A percentile compares a stretch with the other conserved stretches of the same genome.
These are phyloP conservation scores for Otus sunia DNA, from an alignment of 2,113 vertebrate genomes.

Conservation along the genomic window DNA sequence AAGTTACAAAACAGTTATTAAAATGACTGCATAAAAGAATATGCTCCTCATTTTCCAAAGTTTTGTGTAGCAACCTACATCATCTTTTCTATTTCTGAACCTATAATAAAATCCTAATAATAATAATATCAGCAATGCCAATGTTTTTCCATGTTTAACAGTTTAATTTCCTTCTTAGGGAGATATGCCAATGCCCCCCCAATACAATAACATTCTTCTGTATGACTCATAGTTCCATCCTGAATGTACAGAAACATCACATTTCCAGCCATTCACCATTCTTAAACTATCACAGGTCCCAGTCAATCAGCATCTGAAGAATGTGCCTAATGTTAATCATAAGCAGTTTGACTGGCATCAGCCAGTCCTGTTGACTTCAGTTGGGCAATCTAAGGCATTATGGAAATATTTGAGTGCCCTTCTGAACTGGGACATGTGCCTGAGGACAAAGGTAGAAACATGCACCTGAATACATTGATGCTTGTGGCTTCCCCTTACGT, in stretches of 20 bases:
- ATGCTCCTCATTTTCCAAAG: background rate
- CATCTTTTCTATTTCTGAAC: background rate
- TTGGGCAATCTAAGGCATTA: background rate
- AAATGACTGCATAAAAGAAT: background rate
- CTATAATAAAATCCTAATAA: background rate
- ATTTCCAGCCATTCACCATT: background rate
- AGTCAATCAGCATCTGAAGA: background rate
- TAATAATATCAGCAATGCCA: background rate
- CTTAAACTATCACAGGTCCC: background rate
- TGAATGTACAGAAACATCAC: background rate
- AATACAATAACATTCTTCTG: fast-evolving
- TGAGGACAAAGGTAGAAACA: slow-evolving; percentile 12
- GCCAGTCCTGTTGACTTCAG: background rate
- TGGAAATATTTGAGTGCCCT: slow-evolving; percentile 12
- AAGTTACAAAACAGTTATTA: background rate
- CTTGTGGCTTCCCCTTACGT: background rate
- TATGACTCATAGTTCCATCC: background rate
- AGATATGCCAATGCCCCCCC: background rate
- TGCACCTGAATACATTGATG: background rate
- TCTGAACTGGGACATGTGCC: background rate
- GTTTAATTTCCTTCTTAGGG: background rate
- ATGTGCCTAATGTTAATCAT: background rate
- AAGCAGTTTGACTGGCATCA: background rate
- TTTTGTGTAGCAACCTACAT: background rate
- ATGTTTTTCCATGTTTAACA: background rate